A percentile compares a stretch with the other conserved stretches of the same genome.
Evolutionary conservation across 2,797 vertebrate species (phyloP).

Genomic region (Sylvilagus floridanus): DNA sequence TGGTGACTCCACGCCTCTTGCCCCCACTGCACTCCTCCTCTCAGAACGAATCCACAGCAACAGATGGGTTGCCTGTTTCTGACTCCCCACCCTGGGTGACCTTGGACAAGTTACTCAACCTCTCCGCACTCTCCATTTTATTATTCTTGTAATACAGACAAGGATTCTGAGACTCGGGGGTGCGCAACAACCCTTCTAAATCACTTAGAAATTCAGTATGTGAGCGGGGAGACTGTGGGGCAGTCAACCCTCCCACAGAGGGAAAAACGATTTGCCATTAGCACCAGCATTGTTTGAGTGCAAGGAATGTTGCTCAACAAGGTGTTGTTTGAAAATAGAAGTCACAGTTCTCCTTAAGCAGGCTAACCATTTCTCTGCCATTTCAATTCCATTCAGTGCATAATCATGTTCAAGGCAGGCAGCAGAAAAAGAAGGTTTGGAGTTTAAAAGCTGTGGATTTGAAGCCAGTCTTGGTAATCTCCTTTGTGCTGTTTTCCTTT

Average conservation of each 20-base stretch:
- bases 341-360: conserved; percentile 48
- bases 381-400: not conserved
- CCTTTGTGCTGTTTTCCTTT: not conserved
- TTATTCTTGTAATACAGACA: not conserved
- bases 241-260: not conserved
- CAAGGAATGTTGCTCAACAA: conserved; percentile 1
- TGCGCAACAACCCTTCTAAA: not conserved
- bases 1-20: too few species aligned
- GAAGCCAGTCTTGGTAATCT: not conserved
- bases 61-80: not conserved
- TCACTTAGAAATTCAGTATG: not conserved
- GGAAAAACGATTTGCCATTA: not conserved
- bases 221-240: not conserved
- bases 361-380: not conserved
- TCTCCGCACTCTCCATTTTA: conserved; percentile 29
- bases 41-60: too few species aligned
- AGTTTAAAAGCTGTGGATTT: not conserved
- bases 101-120: not conserved
- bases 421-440: not conserved
- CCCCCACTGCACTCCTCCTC: too few species aligned
- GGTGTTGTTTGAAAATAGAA: conserved; percentile 55
- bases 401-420: not conserved
- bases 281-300: conserved; percentile 12
- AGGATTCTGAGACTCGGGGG: not conserved
- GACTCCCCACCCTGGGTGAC: not conserved